A percentile compares a stretch with the other conserved stretches of the same genome.
Conservation (phyloP, 2,113 vertebrate genomes). For the Cyprinus carpio region DNA sequence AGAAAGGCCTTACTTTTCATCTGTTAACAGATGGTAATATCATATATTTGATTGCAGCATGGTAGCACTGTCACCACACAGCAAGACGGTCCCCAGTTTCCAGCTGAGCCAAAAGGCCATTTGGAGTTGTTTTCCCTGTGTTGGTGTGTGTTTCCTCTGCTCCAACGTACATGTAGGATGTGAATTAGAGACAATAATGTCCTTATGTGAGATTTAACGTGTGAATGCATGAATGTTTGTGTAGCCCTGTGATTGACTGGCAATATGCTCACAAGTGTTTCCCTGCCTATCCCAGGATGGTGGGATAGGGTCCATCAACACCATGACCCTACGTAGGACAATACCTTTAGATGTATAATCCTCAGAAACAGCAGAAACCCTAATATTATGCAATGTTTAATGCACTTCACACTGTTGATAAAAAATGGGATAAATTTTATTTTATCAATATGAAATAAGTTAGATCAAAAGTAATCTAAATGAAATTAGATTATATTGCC, state of each 20-base stretch:
- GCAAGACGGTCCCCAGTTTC: no score
- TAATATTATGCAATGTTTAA: neutral
- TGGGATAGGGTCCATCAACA: no score
- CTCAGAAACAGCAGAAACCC: neutral
- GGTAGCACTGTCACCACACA: neutral
- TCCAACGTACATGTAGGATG: no score
- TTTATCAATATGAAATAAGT: neutral
- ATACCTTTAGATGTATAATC: no score
- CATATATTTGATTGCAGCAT: no score
- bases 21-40: neutral
- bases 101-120: no score
- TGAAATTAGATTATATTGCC: neutral
- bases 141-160: neutral
- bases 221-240: neutral
- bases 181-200: neutral
- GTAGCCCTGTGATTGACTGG: no score
- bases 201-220: neutral
- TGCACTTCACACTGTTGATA: neutral
- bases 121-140: no score
- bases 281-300: no score
- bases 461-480: neutral
- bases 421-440: neutral
- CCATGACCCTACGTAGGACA: no score
- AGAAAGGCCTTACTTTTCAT: neutral
- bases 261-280: no score